Percentiles rank a stretch among this genome's conserved stretches.
Evolutionary conservation across 2,113 vertebrate genomes (phyloP).

Genomic region (Odobenus rosmarus): DNA sequence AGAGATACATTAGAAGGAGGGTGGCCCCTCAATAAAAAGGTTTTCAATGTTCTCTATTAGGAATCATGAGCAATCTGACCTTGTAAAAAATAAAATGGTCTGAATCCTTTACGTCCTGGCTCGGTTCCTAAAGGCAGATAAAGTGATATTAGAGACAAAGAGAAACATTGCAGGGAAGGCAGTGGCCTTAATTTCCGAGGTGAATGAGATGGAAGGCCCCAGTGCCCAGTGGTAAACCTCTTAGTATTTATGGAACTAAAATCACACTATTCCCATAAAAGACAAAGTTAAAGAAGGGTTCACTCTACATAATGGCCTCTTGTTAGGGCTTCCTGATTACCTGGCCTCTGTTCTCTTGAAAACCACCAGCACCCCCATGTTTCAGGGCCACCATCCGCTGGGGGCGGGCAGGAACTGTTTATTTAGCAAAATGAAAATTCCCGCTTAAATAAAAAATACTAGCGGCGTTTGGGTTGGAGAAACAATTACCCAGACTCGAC

Average conservation of each 20-base stretch:
- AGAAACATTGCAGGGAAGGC: constrained; percentile 72
- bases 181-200: constrained; percentile 81
- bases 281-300: constrained; percentile 75
- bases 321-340: constrained; percentile 76
- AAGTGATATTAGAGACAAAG: constrained; percentile 79
- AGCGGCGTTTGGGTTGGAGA: constrained; percentile 15
- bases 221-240: constrained; percentile 83
- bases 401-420: constrained; percentile 41
- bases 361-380: not conserved
- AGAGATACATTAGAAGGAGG: constrained; percentile 58
- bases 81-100: constrained; percentile 77
- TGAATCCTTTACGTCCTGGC: constrained; percentile 84
- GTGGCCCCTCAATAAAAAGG: constrained; percentile 46
- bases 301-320: constrained; percentile 78
- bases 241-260: constrained; percentile 86
- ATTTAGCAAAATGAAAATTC: constrained; percentile 73
- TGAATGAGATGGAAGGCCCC: constrained; percentile 82
- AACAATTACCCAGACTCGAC: constrained; percentile 20
- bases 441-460: constrained; percentile 74
- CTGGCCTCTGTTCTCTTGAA: constrained; percentile 69
- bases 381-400: constrained; percentile 58
- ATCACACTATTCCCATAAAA: constrained; percentile 82
- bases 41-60: constrained; percentile 64
- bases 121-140: constrained; percentile 83
- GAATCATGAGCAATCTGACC: constrained; percentile 74